Percentiles rank a stretch among this genome's conserved stretches.
These are phyloP conservation scores for Cephus nigrinus DNA, from an alignment of 2,888 invertebrate species.

Conservation along the genomic window DNA sequence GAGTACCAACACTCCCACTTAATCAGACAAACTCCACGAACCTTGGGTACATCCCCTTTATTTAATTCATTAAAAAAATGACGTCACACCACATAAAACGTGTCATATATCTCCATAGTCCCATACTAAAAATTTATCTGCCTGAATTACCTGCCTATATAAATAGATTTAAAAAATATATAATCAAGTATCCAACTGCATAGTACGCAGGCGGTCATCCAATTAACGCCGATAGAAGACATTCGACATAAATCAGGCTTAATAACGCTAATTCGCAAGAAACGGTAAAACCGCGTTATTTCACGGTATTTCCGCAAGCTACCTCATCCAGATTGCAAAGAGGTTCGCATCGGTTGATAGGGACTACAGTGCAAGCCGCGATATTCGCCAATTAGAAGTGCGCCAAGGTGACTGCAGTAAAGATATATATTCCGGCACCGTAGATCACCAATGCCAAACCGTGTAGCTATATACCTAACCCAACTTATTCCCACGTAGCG, in stretches of 20 bases:
- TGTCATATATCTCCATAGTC: neutral
- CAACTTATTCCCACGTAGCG: neutral
- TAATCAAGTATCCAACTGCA: neutral
- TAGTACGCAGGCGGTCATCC: conserved; percentile 1
- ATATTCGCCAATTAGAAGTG: neutral
- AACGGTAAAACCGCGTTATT: neutral
- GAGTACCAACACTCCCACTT: neutral
- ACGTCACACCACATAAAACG: neutral
- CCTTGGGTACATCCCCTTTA: neutral
- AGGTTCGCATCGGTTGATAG: neutral
- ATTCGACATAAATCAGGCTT: conserved; percentile 25
- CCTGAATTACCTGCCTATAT: neutral
- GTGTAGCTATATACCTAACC: neutral
- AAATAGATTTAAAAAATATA: neutral
- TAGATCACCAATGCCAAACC: neutral
- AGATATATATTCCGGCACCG: neutral
- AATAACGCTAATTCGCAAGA: conserved; percentile 22
- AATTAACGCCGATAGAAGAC: conserved; percentile 25
- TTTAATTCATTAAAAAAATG: neutral
- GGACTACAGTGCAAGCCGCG: neutral
- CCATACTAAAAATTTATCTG: neutral
- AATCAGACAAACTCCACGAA: neutral
- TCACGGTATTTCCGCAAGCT: neutral
- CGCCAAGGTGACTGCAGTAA: neutral
- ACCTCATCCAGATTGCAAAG: neutral